Evolutionary conservation across 2,888 invertebrate species (phyloP).

Genomic region (Lepeophtheirus nordmannii): DNA sequence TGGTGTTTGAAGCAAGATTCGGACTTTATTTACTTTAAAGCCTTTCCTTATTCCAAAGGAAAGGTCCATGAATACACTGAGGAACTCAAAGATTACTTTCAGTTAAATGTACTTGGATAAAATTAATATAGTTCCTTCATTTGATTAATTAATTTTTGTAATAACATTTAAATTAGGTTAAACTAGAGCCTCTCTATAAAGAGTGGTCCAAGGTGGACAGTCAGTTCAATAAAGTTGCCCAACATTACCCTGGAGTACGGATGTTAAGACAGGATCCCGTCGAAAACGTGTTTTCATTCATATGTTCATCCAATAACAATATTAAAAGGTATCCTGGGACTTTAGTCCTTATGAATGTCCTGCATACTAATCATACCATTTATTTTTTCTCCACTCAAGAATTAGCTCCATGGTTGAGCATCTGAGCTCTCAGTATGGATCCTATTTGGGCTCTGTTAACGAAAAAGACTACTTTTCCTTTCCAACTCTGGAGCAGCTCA

Average conservation of each 20-base stretch:
- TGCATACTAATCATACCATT: constrained; percentile 8
- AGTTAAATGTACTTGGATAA: constrained; percentile 5
- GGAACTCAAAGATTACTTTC: constrained; percentile 10
- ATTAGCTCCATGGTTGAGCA: constrained; percentile 83
- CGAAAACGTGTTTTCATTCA: constrained; percentile 86
- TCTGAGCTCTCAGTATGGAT: constrained; percentile 63
- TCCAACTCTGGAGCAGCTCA: constrained; percentile 53
- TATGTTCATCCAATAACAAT: constrained; percentile 94
- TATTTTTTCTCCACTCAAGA: no score
- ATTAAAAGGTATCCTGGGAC: constrained; percentile 51
- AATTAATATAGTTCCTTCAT: constrained; percentile 7
- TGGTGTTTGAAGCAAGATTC: constrained; percentile 15
- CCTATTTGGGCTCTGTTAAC: constrained; percentile 50
- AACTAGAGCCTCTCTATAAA: constrained; percentile 16
- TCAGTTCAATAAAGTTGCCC: constrained; percentile 52
- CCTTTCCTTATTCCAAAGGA: constrained; percentile 2
- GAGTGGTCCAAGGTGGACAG: constrained; percentile 40
- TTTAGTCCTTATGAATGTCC: neutral
- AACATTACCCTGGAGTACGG: constrained; percentile 65
- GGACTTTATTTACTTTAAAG: neutral
- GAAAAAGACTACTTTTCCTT: constrained; percentile 55
- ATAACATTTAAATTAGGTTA: constrained; percentile 26
- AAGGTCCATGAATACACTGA: neutral
- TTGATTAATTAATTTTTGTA: constrained; percentile 21
- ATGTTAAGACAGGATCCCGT: constrained; percentile 75